Conservation (phyloP, 1,140 invertebrate genomes). For the Heterodera schachtii region DNA sequence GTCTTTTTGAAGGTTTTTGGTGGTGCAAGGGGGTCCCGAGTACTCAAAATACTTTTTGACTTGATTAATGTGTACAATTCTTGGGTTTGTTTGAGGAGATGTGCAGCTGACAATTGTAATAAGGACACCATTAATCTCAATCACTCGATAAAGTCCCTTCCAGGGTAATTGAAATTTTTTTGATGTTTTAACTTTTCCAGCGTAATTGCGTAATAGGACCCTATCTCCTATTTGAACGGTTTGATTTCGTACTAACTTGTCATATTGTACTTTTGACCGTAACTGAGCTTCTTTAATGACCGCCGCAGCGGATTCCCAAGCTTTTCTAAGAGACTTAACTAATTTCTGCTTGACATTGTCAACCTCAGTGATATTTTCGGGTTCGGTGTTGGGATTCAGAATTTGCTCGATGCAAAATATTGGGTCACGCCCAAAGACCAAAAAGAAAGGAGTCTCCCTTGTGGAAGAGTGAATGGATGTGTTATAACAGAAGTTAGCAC, state of each 20-base stretch:
- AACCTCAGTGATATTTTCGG: neutral
- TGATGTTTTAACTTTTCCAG: constrained; percentile 7
- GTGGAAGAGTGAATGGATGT: constrained; percentile 8
- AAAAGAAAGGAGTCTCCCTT: constrained; percentile 11
- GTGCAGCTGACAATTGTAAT: constrained; percentile 8
- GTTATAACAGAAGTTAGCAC: constrained; percentile 4
- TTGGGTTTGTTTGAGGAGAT: constrained; percentile 3
- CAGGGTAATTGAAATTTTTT: constrained; percentile 13
- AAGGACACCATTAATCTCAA: neutral
- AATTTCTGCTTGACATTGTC: neutral
- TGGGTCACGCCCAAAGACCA: constrained; percentile 8
- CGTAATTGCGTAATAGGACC: constrained; percentile 3
- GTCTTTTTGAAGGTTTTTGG: too few species aligned
- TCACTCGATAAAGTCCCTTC: constrained; percentile 15
- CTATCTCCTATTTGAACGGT: constrained; percentile 4
- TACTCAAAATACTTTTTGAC: neutral
- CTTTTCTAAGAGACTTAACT: constrained; percentile 10
- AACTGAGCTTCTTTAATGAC: constrained; percentile 2
- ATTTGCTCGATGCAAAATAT: constrained; percentile 18
- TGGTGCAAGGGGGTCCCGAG: too few species aligned
- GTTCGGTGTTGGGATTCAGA: neutral
- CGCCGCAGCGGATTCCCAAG: constrained; percentile 10
- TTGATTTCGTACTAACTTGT: constrained; percentile 1
- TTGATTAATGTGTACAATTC: constrained; percentile 6
- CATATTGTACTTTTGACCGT: constrained; percentile 8